Base-by-base conservation (phyloP, 2,888 invertebrate species). In the Drosophila robusta region DNA sequence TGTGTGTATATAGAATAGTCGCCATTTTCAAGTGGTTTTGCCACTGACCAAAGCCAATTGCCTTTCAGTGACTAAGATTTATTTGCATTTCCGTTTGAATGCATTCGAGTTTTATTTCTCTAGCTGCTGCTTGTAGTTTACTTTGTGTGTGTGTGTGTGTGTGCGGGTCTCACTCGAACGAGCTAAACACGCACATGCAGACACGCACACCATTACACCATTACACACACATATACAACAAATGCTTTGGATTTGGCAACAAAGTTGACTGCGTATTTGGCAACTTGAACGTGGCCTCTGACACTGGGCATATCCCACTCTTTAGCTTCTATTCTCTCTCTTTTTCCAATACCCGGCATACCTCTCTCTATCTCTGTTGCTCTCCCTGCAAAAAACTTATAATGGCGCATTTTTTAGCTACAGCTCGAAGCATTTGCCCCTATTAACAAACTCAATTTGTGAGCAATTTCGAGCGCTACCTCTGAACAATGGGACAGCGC, bases 1-100 rank as follows among this genome's bases (percentile, higher is more conserved):
- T 34, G n/a, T 14, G 0, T 8, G 0, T 42, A 24, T 18, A 41
- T 16, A 18, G 47, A 52, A 52, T 39, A 44, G 41, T 57, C 57
- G 49, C 38, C 44, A 58, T 54, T 54, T 57, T 36, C 38, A 50
- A 70, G 72, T 47, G 67, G 56, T 52, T 70, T 63, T 55, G 24
- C 56, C 52, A 70, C 77, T 78, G 81, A 78, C 79, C 69, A 84
- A 72, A 81, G 78, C 81, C 84, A 82, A 82, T 84, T 85, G 84
- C 81, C 78, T 83, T 81, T 61, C 70, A 75, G 73, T 82, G 85
- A 81, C 78, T 82, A 84, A 84, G 81, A 82, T 82, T 82, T 82
- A 82, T 82, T 84, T 82, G 81, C 81, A 82, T 82, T 84, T 84
- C 81, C 81, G 73, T 75, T 66, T 76, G 85, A 84, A 84, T 81